Percentiles rank a stretch among this genome's conserved stretches.
Conservation (phyloP, 2,888 invertebrate species). For the Tenthredo notha region DNA sequence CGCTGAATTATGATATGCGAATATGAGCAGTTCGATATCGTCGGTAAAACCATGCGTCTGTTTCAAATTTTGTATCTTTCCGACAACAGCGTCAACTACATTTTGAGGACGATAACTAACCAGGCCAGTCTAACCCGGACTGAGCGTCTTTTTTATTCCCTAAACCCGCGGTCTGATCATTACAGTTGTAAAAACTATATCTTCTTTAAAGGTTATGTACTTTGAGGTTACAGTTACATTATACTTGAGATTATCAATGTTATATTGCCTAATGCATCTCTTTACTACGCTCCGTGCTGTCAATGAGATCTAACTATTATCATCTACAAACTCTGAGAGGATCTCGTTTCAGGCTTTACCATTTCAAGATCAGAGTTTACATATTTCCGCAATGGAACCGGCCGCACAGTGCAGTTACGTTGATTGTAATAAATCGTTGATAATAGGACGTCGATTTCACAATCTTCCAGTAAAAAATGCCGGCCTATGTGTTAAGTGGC, state of each 20-base stretch:
- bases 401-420: constrained; percentile 35
- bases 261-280: neutral
- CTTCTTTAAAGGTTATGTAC: constrained; percentile 29
- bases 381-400: constrained; percentile 36
- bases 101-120: no score
- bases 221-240: constrained; percentile 30
- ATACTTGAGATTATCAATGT: neutral
- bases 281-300: neutral
- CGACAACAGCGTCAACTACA: no score
- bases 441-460: constrained; percentile 36
- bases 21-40: no score
- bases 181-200: neutral
- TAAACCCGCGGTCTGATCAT: neutral
- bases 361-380: neutral
- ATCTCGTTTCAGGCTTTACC: neutral
- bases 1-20: no score
- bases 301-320: neutral
- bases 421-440: constrained; percentile 20
- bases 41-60: no score
- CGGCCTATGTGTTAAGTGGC: constrained; percentile 41
- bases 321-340: neutral
- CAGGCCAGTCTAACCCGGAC: neutral
- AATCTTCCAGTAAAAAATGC: constrained; percentile 25
- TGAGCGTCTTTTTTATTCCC: neutral
- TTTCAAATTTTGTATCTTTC: no score